Conservation (phyloP, 2,113 vertebrate genomes). For the Peromyscus maniculatus region DNA sequence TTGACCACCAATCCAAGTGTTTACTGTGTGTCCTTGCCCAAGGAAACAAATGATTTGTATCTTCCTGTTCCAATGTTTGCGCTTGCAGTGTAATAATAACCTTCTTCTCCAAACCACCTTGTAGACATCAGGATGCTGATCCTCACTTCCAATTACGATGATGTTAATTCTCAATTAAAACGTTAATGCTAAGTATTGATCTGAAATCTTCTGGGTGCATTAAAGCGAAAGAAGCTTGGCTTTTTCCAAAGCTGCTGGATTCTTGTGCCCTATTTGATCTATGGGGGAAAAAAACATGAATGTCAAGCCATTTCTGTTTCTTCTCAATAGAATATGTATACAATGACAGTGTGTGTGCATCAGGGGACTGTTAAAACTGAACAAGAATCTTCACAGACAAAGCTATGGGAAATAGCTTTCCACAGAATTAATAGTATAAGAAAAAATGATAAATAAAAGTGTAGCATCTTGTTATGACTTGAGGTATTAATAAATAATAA, state of each 20-base stretch:
- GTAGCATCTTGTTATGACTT: constrained; percentile 23
- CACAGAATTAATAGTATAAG: not conserved
- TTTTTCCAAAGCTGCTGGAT: constrained; percentile 57
- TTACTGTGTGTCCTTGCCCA: constrained; percentile 65
- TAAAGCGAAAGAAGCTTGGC: constrained; percentile 61
- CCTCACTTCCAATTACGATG: constrained; percentile 46
- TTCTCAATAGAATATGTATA: not conserved
- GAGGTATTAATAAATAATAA: constrained; percentile 26
- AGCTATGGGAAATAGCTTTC: not conserved
- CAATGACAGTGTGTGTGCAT: not conserved
- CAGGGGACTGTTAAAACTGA: not conserved
- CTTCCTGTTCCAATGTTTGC: constrained; percentile 48
- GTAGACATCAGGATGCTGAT: constrained; percentile 63
- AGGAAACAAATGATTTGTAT: constrained; percentile 76
- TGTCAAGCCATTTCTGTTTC: constrained; percentile 14
- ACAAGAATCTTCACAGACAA: not conserved
- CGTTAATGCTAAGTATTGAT: constrained; percentile 79
- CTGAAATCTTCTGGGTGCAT: constrained; percentile 71
- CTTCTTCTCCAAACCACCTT: constrained; percentile 37
- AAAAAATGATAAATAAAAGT: constrained; percentile 36
- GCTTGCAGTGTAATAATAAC: constrained; percentile 52
- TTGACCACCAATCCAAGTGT: constrained; percentile 70
- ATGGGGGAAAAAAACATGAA: not conserved
- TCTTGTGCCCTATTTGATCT: constrained; percentile 39
- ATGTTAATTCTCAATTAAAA: constrained; percentile 79